Base-by-base conservation (phyloP, 2,888 invertebrate species). In the Vesta saturnalis region DNA sequence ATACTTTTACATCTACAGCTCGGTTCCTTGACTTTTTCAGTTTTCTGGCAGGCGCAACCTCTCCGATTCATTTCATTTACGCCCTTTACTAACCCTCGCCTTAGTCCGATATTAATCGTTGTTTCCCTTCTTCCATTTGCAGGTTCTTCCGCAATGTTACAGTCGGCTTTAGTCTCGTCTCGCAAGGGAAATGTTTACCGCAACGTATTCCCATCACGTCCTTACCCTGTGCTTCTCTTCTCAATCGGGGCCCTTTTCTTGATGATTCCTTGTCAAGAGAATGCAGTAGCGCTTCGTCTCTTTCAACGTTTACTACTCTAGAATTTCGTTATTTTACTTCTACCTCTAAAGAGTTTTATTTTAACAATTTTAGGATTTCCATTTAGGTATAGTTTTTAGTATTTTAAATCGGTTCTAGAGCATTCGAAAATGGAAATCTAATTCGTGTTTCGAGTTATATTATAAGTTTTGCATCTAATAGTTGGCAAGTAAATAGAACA, bases 171-270 rank as follows among this genome's bases (percentile, higher is more conserved):
- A 74, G 74, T 74, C 71, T 71, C 73, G 71, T 67, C 73, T 75
- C 77, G 74, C 77, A 75, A 72, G 77, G 77, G 78, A 77, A 76
- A 77, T 77, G 76, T 76, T 76, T 71, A 73, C 74, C 72, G 73
- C 74, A 72, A 73, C 73, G 75, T 69, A 79, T 78, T 79, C 79
- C 73, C 77, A 76, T 76, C 79, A 79, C 79, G 79, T 78, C 67
- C 64, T 70, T 59, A 69, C 73, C 61, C 68, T 73, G 72, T 73
- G 73, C 73, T 73, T 60, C 64, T 69, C 66, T 66, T 70, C 66
- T 70, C 66, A 66, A 70, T 66, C 66, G 60, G 60, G 69, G 57
- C 62, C 69, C 72, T 70, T 67, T 69, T 67, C 71, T 62, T 71
- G 74, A 74, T 73, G 65, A 70, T 72, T 71, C 67, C 73, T 74